Evolutionary conservation across 2,113 vertebrate species (phyloP).

Genomic region (Pteropus alecto): DNA sequence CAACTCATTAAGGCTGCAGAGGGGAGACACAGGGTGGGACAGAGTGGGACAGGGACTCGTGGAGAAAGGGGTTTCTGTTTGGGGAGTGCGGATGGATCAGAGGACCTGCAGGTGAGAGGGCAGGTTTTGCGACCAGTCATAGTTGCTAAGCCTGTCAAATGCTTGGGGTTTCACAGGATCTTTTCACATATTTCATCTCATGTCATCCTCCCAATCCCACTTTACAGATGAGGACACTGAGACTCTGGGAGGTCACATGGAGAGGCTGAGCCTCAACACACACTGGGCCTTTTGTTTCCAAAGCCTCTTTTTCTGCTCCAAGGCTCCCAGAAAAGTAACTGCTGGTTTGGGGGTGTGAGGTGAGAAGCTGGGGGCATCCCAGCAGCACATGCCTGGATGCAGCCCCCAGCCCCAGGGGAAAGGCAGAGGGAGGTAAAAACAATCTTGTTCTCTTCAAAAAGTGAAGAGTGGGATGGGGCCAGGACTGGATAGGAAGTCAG

Average conservation of each 20-base stretch:
- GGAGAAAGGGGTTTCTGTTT: background rate
- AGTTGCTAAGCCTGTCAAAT: background rate
- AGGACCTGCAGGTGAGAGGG: background rate
- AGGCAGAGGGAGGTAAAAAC: background rate
- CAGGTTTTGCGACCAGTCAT: background rate
- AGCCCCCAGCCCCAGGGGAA: background rate
- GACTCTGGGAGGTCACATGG: background rate
- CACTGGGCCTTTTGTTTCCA: background rate
- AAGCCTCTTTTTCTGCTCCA: background rate
- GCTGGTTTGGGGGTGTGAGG: too few relatives aligned
- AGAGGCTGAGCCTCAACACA: background rate
- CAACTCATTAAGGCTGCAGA: background rate
- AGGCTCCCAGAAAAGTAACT: background rate
- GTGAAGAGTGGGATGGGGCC: background rate
- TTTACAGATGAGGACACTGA: background rate
- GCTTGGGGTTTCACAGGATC: background rate
- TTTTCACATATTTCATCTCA: background rate
- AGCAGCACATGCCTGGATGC: rapidly evolving
- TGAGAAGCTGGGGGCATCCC: background rate
- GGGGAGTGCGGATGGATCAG: background rate
- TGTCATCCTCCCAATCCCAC: background rate
- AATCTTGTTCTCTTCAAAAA: background rate
- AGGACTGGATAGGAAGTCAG: background rate
- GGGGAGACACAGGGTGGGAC: too few relatives aligned
- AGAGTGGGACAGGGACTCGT: background rate